These are phyloP conservation scores for Threskiornis aethiopicus DNA, from an alignment of 2,797 vertebrate genomes.

Conservation along the genomic window DNA sequence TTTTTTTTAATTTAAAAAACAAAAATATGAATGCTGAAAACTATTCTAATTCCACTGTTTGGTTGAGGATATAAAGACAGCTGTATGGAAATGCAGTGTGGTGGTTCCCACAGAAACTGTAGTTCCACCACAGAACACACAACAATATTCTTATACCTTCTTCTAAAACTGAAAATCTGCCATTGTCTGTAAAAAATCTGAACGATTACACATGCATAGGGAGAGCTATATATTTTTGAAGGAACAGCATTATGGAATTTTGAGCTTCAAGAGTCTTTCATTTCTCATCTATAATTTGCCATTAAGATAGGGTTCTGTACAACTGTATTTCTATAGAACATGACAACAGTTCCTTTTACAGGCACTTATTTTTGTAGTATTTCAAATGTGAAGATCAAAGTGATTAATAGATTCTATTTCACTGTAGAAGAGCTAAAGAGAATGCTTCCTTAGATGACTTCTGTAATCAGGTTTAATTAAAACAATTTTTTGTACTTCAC, in stretches of 20 bases:
- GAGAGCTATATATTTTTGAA: neutral
- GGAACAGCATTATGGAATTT: neutral
- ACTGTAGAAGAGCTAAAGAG: constrained; percentile 9
- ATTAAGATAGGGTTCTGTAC: neutral
- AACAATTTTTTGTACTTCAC: constrained; percentile 44
- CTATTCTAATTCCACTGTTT: neutral
- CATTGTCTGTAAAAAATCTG: neutral
- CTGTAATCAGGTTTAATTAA: constrained; percentile 67
- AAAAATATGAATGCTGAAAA: neutral
- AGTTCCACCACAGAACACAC: neutral
- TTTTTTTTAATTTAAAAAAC: neutral
- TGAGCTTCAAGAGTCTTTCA: constrained; percentile 4
- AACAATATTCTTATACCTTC: neutral
- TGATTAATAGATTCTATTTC: constrained; percentile 62
- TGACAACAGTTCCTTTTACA: constrained; percentile 31
- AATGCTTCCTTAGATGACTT: constrained; percentile 27
- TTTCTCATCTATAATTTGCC: constrained; percentile 22
- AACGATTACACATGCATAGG: neutral
- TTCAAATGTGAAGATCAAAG: constrained; percentile 35
- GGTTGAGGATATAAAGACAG: neutral
- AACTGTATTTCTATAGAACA: neutral
- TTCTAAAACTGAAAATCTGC: neutral
- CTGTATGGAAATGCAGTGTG: neutral
- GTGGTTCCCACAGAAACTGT: constrained; percentile 26
- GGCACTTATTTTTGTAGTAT: constrained; percentile 33